A percentile compares a stretch with the other conserved stretches of the same genome.
These are phyloP conservation scores for Halichondria panicea DNA, from an alignment of 37 sponge, comb jelly and placozoan genomes.

Conservation along the genomic window DNA sequence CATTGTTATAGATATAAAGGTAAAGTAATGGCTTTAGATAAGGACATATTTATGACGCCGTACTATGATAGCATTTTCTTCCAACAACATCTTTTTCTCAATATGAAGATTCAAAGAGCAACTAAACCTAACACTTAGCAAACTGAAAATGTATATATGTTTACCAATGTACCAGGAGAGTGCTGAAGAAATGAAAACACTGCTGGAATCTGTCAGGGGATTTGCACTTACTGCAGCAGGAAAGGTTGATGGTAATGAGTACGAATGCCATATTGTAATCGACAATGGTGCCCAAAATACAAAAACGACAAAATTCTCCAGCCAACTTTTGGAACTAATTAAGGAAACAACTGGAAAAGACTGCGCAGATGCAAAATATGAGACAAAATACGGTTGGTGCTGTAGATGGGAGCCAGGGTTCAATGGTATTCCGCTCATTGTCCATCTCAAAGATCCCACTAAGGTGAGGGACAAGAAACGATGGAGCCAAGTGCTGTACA, in stretches of 20 bases:
- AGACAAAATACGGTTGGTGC: constrained; percentile 65
- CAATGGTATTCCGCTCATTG: constrained; percentile 53
- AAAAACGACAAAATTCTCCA: too few relatives aligned
- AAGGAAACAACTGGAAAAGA: too few relatives aligned
- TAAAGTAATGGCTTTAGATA: constrained; percentile 61
- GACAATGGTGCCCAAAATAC: too few relatives aligned
- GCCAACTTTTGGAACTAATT: too few relatives aligned
- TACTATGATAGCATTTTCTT: constrained; percentile 68
- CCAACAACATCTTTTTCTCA: constrained; percentile 64
- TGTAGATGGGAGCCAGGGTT: constrained; percentile 43
- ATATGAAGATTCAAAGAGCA: constrained; percentile 25
- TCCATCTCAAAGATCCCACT: constrained; percentile 74
- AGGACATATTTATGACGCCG: constrained; percentile 71
- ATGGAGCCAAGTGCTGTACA: constrained; percentile 95
- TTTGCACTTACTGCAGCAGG: constrained; percentile 24
- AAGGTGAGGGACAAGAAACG: constrained; percentile 83
- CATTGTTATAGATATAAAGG: constrained; percentile 38
- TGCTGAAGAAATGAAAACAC: constrained; percentile 63
- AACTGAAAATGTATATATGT: constrained; percentile 68
- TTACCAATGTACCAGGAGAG: constrained; percentile 85
- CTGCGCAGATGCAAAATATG: constrained; percentile 47
- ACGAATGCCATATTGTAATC: too few relatives aligned
- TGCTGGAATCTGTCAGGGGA: constrained; percentile 67
- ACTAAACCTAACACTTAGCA: background rate
- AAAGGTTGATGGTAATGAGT: constrained; percentile 61